phyloP scores from a whole-genome alignment of 2,888 invertebrate genomes.

The Epsilonema sp. region DNA sequence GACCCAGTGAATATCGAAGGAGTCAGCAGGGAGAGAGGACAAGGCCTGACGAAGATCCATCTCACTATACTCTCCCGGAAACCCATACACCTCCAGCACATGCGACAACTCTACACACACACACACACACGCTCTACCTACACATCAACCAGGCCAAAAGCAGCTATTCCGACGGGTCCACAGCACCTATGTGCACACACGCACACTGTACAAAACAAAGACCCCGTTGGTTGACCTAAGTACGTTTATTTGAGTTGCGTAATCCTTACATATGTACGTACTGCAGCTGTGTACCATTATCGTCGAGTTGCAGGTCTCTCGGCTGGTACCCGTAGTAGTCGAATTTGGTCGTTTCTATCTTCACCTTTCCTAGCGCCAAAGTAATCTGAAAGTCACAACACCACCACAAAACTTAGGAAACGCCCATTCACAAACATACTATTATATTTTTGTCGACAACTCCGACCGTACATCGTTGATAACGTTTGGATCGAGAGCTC shows the following conservation, averaged over 20 bases:
- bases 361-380: conserved; percentile 51
- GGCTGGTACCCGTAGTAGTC: conserved; percentile 41
- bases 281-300: conserved; percentile 21
- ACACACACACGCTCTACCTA: too few species aligned
- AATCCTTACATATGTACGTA: too few species aligned
- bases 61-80: conserved; percentile 56
- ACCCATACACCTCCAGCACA: conserved; percentile 62
- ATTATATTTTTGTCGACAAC: not conserved
- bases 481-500: conserved; percentile 53
- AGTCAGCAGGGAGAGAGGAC: conserved; percentile 23
- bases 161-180: too few species aligned
- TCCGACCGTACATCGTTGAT: conserved; percentile 41
- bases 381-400: conserved; percentile 36
- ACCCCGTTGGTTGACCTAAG: not conserved
- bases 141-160: too few species aligned
- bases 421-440: not conserved
- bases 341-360: conserved; percentile 46
- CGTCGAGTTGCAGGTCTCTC: conserved; percentile 27
- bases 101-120: conserved; percentile 29
- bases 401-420: conserved; percentile 4
- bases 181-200: not conserved
- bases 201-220: not conserved
- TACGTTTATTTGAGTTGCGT: too few species aligned
- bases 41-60: conserved; percentile 56
- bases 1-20: conserved; percentile 71